Base-by-base conservation (phyloP, 2,113 vertebrate species). In the Clupea harengus region DNA sequence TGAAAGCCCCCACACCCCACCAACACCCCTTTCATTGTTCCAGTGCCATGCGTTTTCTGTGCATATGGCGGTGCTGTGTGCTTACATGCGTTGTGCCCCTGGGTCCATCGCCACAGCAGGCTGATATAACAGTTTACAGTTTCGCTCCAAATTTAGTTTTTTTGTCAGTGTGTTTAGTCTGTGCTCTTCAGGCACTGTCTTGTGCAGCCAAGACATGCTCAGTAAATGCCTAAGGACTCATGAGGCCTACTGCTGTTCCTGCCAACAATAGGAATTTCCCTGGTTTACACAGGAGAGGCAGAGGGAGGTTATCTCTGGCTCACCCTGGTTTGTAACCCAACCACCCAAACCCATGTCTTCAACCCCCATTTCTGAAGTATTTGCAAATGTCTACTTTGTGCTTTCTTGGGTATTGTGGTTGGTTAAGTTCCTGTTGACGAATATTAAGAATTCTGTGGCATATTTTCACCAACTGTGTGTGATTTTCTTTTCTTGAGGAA, bases 221-320 rank as follows among this genome's bases (percentile, higher is more conserved):
- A 54, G 85, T 86, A 87, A 89, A 88, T 90, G 93, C 93, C 94
- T 94, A 78, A 94, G 94, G 93, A 93, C 88, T 90, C 92, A 83
- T 49, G 88, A 92, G 92, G 86, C 89, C 91, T 93, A 90, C 87
- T 91, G 91, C 82, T 93, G 87, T 91, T 91, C 93, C 91, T 95
- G 93, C 92, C 94, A 95, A 95, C 94, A 94, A 94, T 92, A 95
- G 94, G 94, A 95, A 95, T 95, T 95, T 91, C 95, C 94, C 95
- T 88, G 89, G 88, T 94, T 93, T 92, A 91, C 91, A 93, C 89
- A 93, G 84, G 86, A 88, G 85, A 15, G 89, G 90, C 84, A 87
- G 90, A 92, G 89, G 50, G 80, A 85, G 89, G 91, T 90, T 91
- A 89, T 85, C 89, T 90, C 88, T n/a, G 64, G 81, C 82, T 88